phyloP scores from a whole-genome alignment of 2,888 invertebrate genomes.

The Adelognathus sp. region DNA sequence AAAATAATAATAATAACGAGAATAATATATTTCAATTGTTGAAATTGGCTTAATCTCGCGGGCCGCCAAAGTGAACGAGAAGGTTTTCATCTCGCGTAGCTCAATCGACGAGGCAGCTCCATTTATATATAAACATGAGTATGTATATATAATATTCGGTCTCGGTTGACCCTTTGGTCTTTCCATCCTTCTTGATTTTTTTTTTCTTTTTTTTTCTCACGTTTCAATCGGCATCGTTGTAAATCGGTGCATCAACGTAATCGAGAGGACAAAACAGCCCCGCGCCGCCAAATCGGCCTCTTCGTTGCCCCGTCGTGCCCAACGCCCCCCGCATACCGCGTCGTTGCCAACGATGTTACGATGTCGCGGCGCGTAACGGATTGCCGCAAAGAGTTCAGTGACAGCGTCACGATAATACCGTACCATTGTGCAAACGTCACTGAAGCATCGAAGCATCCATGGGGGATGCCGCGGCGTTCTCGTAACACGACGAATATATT shows the following conservation, averaged over 20 bases:
- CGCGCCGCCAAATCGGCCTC: not conserved
- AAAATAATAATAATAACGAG: not conserved
- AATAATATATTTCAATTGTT: not conserved
- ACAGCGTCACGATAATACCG: conserved; percentile 14
- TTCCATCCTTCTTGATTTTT: not conserved
- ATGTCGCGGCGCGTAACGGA: conserved; percentile 61
- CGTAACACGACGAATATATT: not conserved
- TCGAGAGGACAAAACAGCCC: not conserved
- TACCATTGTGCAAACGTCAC: conserved; percentile 6
- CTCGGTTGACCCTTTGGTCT: not conserved
- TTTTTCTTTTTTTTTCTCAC: not conserved
- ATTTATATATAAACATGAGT: not conserved
- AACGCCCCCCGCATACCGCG: not conserved
- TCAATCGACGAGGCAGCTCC: not conserved
- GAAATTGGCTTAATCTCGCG: too few species aligned
- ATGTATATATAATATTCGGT: not conserved
- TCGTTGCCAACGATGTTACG: conserved; percentile 61
- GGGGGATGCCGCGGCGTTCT: conserved; percentile 46
- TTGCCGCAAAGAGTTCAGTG: conserved; percentile 55
- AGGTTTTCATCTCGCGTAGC: not conserved
- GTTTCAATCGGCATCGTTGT: not conserved
- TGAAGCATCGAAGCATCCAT: conserved; percentile 13
- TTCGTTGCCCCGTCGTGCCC: not conserved
- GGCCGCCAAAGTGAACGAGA: not conserved
- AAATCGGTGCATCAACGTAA: conserved; percentile 11